Conservation (phyloP, 1,140 invertebrate species). For the Hycleus phaleratus region DNA sequence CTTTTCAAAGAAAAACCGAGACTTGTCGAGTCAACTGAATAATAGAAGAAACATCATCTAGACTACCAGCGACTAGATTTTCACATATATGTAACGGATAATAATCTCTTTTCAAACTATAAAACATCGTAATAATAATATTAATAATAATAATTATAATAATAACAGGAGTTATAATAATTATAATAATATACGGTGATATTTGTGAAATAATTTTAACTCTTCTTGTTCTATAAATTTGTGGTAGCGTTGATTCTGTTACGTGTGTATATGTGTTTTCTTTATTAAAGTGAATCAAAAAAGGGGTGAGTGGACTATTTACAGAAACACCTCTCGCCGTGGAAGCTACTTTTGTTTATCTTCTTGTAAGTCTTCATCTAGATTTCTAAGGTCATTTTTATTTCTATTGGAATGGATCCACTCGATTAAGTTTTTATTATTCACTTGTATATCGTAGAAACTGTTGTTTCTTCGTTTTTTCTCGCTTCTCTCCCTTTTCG, state of each 20-base stretch:
- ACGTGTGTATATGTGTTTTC: background rate
- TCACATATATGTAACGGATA: constrained; percentile 9
- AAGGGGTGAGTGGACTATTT: constrained; percentile 21
- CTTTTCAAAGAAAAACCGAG: background rate
- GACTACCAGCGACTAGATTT: constrained; percentile 20
- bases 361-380: too few species aligned
- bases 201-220: background rate
- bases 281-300: background rate
- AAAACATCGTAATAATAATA: constrained; percentile 4
- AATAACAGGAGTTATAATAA: background rate
- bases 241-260: background rate
- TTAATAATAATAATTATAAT: background rate
- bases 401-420: constrained; percentile 23
- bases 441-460: constrained; percentile 12
- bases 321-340: constrained; percentile 27
- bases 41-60: constrained; percentile 7
- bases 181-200: constrained; percentile 1
- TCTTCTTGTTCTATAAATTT: background rate
- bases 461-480: background rate
- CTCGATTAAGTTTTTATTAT: constrained; percentile 6
- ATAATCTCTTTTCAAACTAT: constrained; percentile 7
- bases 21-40: background rate
- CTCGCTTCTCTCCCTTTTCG: constrained; percentile 10
- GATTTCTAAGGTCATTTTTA: constrained; percentile 24
- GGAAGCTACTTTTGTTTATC: constrained; percentile 20